Base-by-base conservation (phyloP, 2,113 vertebrate species). In the Sturnira hondurensis region DNA sequence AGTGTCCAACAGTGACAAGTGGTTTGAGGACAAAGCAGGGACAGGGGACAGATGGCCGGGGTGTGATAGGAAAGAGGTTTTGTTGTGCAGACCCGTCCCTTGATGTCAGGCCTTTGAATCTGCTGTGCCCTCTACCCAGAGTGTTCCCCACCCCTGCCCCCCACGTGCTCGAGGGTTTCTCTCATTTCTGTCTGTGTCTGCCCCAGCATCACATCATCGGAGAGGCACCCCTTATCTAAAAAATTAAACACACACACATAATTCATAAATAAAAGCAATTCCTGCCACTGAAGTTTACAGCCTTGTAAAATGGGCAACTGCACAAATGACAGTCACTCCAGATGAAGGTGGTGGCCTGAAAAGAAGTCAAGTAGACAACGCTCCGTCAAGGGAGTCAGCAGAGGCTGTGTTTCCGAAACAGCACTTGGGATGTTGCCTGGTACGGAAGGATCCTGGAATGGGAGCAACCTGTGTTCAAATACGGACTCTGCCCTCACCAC, bases 71-170 rank as follows among this genome's bases (percentile, higher is more conserved):
- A 28, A 5, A 8, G 63, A 54, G 43, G 31, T 88, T 88, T 80
- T 78, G 43, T 68, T 77, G 14, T 17, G 33, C 26, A 91, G 1
- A 52, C 61, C n/a, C 38, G 24, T 5, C 0, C 19, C 58, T 77
- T 45, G 45, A 12, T 38, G 10, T 24, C 28, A 36, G 17, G 17
- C 31, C 58, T 93, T 61, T 4, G 41, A 16, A 4, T 15, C 58
- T 54, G 28, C 81, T n/a, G 0, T 20, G 38, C 22, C 38, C 41
- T 41, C 71, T 45, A 28, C 26, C 52, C 82, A 73, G 73, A 16
- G 0, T 16, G 1, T 13, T 2, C 24, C 52, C 4, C 16, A 0
- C 9, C 33, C 0, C 26, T 12, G 13, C 3, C 0, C 10, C 19
- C 15, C 28, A 1, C 2, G 16, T 13, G 4, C 38, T 73, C 26